Percentiles rank a stretch among this genome's conserved stretches.
These are phyloP conservation scores for Apotomis capreana DNA, from an alignment of 2,888 invertebrate genomes.

Conservation along the genomic window DNA sequence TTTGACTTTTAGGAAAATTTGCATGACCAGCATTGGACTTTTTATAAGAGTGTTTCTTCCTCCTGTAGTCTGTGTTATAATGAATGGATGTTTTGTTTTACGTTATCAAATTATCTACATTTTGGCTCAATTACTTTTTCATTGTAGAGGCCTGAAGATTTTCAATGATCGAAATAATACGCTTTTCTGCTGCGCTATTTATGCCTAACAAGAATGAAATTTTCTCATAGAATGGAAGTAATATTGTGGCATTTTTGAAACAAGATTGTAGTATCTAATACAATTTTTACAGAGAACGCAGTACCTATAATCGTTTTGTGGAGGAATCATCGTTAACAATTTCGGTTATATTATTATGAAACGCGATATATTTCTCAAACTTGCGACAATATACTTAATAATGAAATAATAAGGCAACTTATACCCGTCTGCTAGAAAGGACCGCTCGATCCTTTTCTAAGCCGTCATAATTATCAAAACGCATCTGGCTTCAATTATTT, in stretches of 20 bases:
- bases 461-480: constrained; percentile 51
- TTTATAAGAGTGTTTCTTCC: constrained; percentile 28
- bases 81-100: constrained; percentile 42
- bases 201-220: constrained; percentile 59
- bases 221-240: constrained; percentile 55
- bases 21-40: constrained; percentile 31
- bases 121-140: constrained; percentile 76
- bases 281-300: constrained; percentile 2
- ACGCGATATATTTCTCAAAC: neutral
- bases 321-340: no score
- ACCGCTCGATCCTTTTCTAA: constrained; percentile 19
- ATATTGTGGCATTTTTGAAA: constrained; percentile 44
- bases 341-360: neutral
- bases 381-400: constrained; percentile 5
- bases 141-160: constrained; percentile 70
- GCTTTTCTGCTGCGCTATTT: constrained; percentile 71
- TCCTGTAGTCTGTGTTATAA: constrained; percentile 33
- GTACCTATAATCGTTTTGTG: no score
- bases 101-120: constrained; percentile 72
- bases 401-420: constrained; percentile 13
- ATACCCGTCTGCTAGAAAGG: constrained; percentile 69
- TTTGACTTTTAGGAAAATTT: constrained; percentile 38
- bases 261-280: neutral
- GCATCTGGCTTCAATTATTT: constrained; percentile 76
- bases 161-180: constrained; percentile 56